Conservation (phyloP, 2,888 invertebrate species). For the Eubasilissa splendida region DNA sequence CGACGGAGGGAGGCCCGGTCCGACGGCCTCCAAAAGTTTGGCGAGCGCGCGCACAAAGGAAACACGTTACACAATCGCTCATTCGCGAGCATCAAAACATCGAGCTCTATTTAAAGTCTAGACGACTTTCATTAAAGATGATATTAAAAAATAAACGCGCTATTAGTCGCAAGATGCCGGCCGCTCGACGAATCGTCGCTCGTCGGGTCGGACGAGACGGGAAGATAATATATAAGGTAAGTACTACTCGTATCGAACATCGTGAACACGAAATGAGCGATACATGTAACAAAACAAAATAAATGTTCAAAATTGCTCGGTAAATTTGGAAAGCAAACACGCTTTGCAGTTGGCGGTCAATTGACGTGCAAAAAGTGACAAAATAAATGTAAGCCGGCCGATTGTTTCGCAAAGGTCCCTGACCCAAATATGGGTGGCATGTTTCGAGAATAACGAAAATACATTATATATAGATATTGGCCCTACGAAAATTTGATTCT, state of each 20-base stretch:
- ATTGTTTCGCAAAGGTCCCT: slow-evolving; percentile 33
- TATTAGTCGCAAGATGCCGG: slow-evolving; percentile 39
- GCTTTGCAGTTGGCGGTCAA: slow-evolving; percentile 5
- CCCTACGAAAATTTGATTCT: too few relatives aligned
- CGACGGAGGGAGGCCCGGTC: slow-evolving; percentile 6
- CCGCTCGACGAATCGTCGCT: slow-evolving; percentile 8
- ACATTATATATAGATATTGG: too few relatives aligned
- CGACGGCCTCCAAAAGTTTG: slow-evolving; percentile 27
- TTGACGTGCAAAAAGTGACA: slow-evolving; percentile 21
- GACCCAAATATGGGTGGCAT: slow-evolving; percentile 23
- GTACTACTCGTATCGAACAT: background rate
- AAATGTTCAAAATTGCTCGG: background rate
- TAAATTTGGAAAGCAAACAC: slow-evolving; percentile 19
- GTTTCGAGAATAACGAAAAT: slow-evolving; percentile 10
- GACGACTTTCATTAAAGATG: slow-evolving; percentile 46
- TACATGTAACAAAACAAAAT: background rate
- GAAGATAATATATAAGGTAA: background rate
- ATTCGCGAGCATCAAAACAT: slow-evolving; percentile 41
- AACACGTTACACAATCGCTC: slow-evolving; percentile 36
- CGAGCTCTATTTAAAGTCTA: slow-evolving; percentile 51
- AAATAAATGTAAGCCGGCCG: slow-evolving; percentile 16
- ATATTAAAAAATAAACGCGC: slow-evolving; percentile 39
- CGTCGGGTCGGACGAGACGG: too few relatives aligned
- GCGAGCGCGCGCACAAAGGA: slow-evolving; percentile 30
- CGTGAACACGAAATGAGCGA: background rate